phyloP scores from a whole-genome alignment of 2,888 invertebrate genomes.

The Proisotoma minuta region DNA sequence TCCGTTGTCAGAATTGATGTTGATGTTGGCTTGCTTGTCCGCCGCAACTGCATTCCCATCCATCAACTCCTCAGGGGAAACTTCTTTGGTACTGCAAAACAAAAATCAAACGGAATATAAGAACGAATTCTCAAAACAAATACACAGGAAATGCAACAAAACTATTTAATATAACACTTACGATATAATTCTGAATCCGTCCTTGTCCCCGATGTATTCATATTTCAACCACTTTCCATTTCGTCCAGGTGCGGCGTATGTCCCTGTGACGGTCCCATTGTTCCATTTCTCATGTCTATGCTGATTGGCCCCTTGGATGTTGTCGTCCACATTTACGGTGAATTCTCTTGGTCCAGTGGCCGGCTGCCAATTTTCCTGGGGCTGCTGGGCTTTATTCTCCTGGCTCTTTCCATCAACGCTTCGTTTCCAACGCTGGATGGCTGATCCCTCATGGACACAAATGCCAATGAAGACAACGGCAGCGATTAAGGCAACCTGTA shows the following conservation, averaged over 20 bases:
- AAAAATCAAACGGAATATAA: not conserved
- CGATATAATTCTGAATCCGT: slow-evolving; percentile 35
- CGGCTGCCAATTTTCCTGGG: slow-evolving; percentile 23
- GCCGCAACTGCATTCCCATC: slow-evolving; percentile 5
- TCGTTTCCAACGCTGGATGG: slow-evolving; percentile 13
- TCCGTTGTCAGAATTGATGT: slow-evolving; percentile 25
- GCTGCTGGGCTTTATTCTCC: not conserved
- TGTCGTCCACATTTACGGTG: slow-evolving; percentile 33
- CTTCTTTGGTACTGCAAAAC: slow-evolving; percentile 13
- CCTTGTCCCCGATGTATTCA: slow-evolving; percentile 33
- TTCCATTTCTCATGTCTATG: slow-evolving; percentile 36
- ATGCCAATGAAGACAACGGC: slow-evolving; percentile 10
- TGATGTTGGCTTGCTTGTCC: slow-evolving; percentile 31
- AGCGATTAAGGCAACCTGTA: slow-evolving; percentile 6
- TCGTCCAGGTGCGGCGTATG: slow-evolving; percentile 29
- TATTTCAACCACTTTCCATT: slow-evolving; percentile 32
- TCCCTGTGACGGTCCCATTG: slow-evolving; percentile 35
- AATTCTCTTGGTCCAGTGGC: slow-evolving; percentile 23
- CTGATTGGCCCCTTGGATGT: slow-evolving; percentile 40
- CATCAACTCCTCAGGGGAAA: slow-evolving; percentile 17
- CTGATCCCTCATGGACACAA: slow-evolving; percentile 14
- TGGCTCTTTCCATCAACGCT: not conserved
- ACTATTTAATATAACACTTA: slow-evolving; percentile 17
- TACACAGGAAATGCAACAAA: not conserved
- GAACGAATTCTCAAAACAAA: not conserved